phyloP scores from a whole-genome alignment of 2,113 vertebrate genomes.

The Cochlearius cochlearius region DNA sequence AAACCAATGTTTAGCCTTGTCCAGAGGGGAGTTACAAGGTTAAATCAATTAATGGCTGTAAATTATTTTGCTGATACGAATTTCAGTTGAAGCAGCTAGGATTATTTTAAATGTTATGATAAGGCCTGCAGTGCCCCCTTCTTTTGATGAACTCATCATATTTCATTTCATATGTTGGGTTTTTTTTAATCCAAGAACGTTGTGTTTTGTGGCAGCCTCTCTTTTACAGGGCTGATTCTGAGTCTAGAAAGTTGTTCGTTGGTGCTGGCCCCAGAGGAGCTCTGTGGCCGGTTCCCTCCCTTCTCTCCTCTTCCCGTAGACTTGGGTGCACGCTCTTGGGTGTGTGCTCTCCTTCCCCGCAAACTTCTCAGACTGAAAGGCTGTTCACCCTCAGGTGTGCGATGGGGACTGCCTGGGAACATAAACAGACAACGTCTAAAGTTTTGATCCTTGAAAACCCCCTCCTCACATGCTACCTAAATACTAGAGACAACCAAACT shows the following conservation, averaged over 20 bases:
- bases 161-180: neutral
- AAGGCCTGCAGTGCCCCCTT: neutral
- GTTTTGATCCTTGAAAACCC: neutral
- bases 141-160: neutral
- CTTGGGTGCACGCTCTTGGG: too few relatives aligned
- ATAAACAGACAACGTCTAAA: neutral
- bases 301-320: too few relatives aligned
- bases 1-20: neutral
- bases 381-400: fast-evolving
- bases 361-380: neutral
- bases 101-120: neutral
- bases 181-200: neutral
- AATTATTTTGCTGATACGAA: neutral
- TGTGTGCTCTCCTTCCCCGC: too few relatives aligned
- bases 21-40: neutral
- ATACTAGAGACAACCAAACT: neutral
- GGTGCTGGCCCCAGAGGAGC: neutral
- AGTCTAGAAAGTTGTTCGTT: neutral
- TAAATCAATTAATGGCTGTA: neutral
- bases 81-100: neutral
- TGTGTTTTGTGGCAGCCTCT: neutral
- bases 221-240: neutral
- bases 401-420: neutral
- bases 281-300: neutral
- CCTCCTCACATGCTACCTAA: neutral